Conservation (phyloP, 30 jellyfish, hydroid and myxozoan species). For the Turritopsis dohrnii region DNA sequence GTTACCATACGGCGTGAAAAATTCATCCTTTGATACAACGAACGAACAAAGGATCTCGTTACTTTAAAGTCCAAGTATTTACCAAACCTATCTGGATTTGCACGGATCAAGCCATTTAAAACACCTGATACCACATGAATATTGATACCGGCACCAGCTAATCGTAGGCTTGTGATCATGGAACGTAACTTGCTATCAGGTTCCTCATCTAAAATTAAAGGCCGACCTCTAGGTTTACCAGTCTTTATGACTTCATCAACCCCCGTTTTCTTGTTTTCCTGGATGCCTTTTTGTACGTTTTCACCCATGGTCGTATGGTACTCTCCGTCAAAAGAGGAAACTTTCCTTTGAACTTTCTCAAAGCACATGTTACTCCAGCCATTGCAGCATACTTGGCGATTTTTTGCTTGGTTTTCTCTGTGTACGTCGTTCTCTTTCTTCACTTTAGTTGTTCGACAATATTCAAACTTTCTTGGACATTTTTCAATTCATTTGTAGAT, state of each 20-base stretch:
- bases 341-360: too few species aligned
- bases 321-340: slow-evolving; percentile 9
- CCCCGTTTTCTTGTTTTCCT: not conserved
- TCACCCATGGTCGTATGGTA: slow-evolving; percentile 5
- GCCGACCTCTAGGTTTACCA: not conserved
- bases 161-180: too few species aligned
- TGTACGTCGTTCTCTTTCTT: slow-evolving; percentile 1
- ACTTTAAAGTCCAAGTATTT: not conserved
- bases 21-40: too few species aligned
- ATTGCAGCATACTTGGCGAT: slow-evolving; percentile 11
- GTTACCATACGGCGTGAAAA: too few species aligned
- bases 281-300: not conserved
- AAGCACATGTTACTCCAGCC: not conserved
- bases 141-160: slow-evolving; percentile 8
- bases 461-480: slow-evolving; percentile 2
- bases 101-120: not conserved
- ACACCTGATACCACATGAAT: slow-evolving; percentile 6
- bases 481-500: slow-evolving; percentile 6
- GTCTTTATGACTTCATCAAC: not conserved
- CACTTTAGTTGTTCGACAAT: not conserved
- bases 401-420: slow-evolving; percentile 10
- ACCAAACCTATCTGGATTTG: slow-evolving; percentile 6
- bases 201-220: not conserved
- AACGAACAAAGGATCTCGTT: too few species aligned
- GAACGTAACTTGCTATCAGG: not conserved